A percentile compares a stretch with the other conserved stretches of the same genome.
These are phyloP conservation scores for Percopsis transmontana DNA, from an alignment of 2,113 vertebrate genomes.

Conservation along the genomic window DNA sequence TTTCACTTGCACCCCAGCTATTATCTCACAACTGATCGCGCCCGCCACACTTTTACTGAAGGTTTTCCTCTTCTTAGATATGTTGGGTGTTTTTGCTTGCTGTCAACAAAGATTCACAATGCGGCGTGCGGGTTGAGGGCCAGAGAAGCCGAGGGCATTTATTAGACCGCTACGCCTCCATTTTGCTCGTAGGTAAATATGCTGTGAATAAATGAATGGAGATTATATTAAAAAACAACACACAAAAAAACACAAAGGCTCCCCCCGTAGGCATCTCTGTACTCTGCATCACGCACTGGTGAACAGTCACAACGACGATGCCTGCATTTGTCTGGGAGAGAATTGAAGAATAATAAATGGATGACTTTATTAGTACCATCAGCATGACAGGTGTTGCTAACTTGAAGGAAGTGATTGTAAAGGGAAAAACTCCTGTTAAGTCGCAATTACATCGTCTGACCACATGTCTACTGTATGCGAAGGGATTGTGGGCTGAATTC, in stretches of 20 bases:
- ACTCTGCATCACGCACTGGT: slow-evolving; percentile 1
- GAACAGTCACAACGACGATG: not conserved
- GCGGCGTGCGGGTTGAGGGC: not conserved
- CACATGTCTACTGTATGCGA: too few relatives aligned
- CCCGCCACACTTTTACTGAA: not conserved
- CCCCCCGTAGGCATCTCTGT: not conserved
- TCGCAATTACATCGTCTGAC: too few relatives aligned
- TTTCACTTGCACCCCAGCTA: slow-evolving; percentile 21
- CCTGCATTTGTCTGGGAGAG: not conserved
- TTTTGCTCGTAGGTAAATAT: slow-evolving; percentile 20
- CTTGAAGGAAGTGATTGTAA: too few relatives aligned
- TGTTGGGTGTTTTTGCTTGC: slow-evolving; percentile 16
- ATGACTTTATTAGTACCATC: slow-evolving; percentile 1
- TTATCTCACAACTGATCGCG: slow-evolving; percentile 2
- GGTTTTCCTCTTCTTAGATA: not conserved
- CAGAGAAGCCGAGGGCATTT: not conserved
- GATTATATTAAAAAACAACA: slow-evolving; percentile 4
- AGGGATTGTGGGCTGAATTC: too few relatives aligned
- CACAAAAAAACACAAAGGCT: too few relatives aligned
- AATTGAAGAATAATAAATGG: slow-evolving; percentile 22
- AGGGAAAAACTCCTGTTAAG: too few relatives aligned
- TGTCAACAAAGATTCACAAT: slow-evolving; percentile 8
- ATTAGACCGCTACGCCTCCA: slow-evolving; percentile 9
- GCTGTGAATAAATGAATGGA: slow-evolving; percentile 11
- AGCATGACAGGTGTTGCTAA: too few relatives aligned